Percentiles rank a stretch among this genome's conserved stretches.
These are phyloP conservation scores for Macrostomum lignano DNA, from an alignment of 1,140 invertebrate genomes.

Conservation along the genomic window DNA sequence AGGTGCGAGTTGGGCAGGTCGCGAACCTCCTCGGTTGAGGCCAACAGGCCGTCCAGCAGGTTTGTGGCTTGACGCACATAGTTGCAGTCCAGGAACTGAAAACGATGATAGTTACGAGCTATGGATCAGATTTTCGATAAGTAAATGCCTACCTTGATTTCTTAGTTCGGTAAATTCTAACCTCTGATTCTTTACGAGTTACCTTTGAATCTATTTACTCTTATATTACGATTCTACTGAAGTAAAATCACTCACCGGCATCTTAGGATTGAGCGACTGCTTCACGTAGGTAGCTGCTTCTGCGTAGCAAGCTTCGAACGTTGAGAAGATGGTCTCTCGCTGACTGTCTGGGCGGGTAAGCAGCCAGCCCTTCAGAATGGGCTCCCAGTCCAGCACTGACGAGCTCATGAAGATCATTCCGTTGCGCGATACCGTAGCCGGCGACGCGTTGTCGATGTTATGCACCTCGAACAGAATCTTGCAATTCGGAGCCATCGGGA, in stretches of 20 bases:
- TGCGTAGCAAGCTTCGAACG: constrained; percentile 50
- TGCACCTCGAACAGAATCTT: constrained; percentile 81
- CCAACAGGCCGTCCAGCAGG: constrained; percentile 55
- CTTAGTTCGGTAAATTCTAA: no score
- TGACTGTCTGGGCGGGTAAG: constrained; percentile 38
- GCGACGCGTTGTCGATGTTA: constrained; percentile 81
- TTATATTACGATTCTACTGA: no score
- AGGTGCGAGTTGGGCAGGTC: constrained; percentile 17
- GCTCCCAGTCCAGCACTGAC: constrained; percentile 62
- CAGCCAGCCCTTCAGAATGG: constrained; percentile 55
- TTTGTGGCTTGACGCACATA: constrained; percentile 27
- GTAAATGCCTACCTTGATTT: no score
- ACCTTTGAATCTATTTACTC: no score
- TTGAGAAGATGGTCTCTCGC: constrained; percentile 38
- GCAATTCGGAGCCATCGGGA: constrained; percentile 64
- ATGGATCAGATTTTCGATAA: no score
- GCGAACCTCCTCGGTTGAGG: constrained; percentile 26
- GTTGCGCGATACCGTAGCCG: constrained; percentile 70
- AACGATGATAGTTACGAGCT: no score
- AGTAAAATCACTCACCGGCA: constrained; percentile 35
- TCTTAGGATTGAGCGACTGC: constrained; percentile 50
- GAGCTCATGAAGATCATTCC: constrained; percentile 92
- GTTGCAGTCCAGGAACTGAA: constrained; percentile 24
- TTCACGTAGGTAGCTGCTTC: constrained; percentile 49
- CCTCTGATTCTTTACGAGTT: no score